Percentiles rank a stretch among this genome's conserved stretches.
Evolutionary conservation across 1,140 invertebrate genomes (phyloP).

Genomic region (Andricus grossulariae): DNA sequence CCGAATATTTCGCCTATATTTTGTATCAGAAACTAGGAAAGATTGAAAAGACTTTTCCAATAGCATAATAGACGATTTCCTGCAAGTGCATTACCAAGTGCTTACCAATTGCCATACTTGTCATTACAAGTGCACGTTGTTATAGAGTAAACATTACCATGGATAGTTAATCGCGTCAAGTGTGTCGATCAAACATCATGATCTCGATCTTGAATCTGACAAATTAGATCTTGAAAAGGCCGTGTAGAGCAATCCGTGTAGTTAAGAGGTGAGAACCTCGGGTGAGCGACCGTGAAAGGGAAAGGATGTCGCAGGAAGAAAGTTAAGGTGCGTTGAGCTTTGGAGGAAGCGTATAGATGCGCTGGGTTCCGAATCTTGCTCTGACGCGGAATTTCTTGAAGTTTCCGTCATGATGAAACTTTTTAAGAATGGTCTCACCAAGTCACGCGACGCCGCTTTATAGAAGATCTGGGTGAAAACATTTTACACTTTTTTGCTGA

Average conservation of each 20-base stretch:
- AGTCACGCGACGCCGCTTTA: neutral
- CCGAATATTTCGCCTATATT: too few relatives aligned
- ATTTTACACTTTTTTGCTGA: neutral
- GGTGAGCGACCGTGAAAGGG: slow-evolving; percentile 50
- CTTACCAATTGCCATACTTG: neutral
- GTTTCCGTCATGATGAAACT: neutral
- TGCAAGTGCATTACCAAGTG: neutral
- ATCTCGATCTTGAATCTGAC: slow-evolving; percentile 52
- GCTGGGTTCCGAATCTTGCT: slow-evolving; percentile 43
- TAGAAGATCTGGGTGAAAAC: neutral
- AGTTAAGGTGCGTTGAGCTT: slow-evolving; percentile 46
- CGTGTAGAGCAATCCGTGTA: neutral
- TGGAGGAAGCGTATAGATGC: neutral
- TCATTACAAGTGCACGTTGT: neutral
- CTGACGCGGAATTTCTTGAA: slow-evolving; percentile 22
- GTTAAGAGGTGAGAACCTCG: neutral
- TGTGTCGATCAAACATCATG: slow-evolving; percentile 47
- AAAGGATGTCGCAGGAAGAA: slow-evolving; percentile 53
- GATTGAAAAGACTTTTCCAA: neutral
- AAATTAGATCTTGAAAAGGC: slow-evolving; percentile 30
- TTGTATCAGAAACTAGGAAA: too few relatives aligned
- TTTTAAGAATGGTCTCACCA: neutral
- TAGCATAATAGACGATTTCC: neutral
- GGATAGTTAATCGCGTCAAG: neutral
- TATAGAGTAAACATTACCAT: neutral